Evolutionary conservation across 2,797 vertebrate species (phyloP).

Genomic region (Sternotherus odoratus): DNA sequence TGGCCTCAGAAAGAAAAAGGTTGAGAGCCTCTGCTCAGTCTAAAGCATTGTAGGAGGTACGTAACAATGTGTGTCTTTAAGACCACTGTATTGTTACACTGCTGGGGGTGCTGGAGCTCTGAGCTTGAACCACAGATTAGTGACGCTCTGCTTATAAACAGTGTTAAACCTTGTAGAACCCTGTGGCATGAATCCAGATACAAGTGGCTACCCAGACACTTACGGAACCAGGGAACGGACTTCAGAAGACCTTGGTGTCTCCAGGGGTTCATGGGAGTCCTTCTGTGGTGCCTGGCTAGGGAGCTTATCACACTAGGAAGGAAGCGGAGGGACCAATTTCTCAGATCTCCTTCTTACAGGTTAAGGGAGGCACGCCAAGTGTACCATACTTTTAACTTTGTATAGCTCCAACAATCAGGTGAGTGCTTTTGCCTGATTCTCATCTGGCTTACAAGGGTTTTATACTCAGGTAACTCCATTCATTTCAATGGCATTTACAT

Average conservation of each 20-base stretch:
- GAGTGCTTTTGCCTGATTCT: not conserved
- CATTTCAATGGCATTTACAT: slow-evolving; percentile 17
- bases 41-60: not conserved
- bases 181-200: not conserved
- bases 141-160: not conserved
- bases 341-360: not conserved
- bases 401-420: not conserved
- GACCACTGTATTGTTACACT: fast-evolving
- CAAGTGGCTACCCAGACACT: not conserved
- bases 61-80: not conserved
- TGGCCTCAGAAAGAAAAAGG: no score
- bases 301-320: not conserved
- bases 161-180: not conserved
- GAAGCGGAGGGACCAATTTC: not conserved
- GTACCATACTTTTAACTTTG: slow-evolving; percentile 28
- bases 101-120: not conserved
- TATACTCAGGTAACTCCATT: not conserved
- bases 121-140: not conserved
- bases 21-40: no score
- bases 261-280: not conserved
- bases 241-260: not conserved
- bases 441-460: not conserved
- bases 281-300: no score
- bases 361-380: slow-evolving; percentile 18
- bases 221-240: not conserved